Percentiles rank a stretch among this genome's conserved stretches.
These are phyloP conservation scores for Pipistrellus pygmaeus DNA, from an alignment of 2,797 vertebrate genomes.

Conservation along the genomic window DNA sequence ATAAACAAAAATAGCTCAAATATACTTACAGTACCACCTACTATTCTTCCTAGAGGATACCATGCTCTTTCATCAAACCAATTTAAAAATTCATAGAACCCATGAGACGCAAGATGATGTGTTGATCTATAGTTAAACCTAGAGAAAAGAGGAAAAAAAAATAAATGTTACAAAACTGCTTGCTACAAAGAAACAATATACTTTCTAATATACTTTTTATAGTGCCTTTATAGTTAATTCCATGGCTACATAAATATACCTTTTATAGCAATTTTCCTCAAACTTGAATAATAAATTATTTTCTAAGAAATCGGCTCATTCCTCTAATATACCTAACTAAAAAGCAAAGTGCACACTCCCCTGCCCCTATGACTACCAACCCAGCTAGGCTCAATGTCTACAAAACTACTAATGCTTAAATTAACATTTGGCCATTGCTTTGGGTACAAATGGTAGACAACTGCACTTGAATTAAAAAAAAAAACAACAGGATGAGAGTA, in stretches of 20 bases:
- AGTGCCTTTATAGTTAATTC: slow-evolving; percentile 21
- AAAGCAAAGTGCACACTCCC: background rate
- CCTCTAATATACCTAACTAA: background rate
- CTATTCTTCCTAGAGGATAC: slow-evolving; percentile 98
- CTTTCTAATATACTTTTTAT: background rate
- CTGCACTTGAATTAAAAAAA: background rate
- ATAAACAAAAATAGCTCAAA: slow-evolving; percentile 55
- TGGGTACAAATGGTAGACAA: background rate
- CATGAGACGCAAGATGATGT: slow-evolving; percentile 97
- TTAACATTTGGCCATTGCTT: slow-evolving; percentile 10
- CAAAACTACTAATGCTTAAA: slow-evolving; percentile 49
- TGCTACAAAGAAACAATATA: slow-evolving; percentile 23
- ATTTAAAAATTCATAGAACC: slow-evolving; percentile 99
- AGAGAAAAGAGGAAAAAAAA: slow-evolving; percentile 73
- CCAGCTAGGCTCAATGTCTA: background rate
- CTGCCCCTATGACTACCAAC: background rate
- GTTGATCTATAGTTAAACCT: slow-evolving; percentile 99
- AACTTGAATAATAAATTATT: slow-evolving; percentile 26
- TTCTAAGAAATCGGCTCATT: background rate
- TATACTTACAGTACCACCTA: slow-evolving; percentile 97
- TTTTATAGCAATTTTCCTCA: slow-evolving; percentile 51
- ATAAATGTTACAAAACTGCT: slow-evolving; percentile 63
- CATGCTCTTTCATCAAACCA: slow-evolving; percentile 99
- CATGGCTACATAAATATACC: slow-evolving; percentile 16
- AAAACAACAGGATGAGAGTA: background rate